phyloP scores from a whole-genome alignment of 2,888 invertebrate genomes.

The Hedychridium roseum region DNA sequence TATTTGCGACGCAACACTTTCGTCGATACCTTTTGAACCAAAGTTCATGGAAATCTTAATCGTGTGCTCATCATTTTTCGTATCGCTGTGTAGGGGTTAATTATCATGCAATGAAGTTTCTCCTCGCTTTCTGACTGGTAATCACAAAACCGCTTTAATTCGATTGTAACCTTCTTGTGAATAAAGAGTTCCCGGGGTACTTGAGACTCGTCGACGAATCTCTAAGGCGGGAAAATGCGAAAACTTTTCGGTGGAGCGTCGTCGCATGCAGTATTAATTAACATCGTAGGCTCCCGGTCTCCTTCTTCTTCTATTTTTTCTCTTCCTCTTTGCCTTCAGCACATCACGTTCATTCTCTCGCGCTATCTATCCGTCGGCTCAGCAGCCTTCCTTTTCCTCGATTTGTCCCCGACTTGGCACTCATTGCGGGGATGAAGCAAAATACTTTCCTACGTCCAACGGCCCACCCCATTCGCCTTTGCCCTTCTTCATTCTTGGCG shows the following conservation, averaged over 20 bases:
- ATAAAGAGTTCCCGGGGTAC: neutral
- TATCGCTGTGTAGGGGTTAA: conserved; percentile 19
- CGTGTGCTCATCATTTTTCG: neutral
- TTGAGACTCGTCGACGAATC: conserved; percentile 8
- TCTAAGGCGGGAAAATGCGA: conserved; percentile 15
- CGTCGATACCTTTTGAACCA: no score
- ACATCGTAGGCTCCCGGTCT: conserved; percentile 3
- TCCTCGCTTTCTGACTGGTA: no score
- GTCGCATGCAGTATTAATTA: conserved; percentile 22
- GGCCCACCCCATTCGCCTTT: conserved; percentile 12
- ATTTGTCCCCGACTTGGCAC: conserved; percentile 1
- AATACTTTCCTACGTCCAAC: conserved; percentile 26
- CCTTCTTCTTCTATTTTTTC: neutral
- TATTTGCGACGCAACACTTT: no score
- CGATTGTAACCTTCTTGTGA: conserved; percentile 1
- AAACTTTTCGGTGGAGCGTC: conserved; percentile 20
- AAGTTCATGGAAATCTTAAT: neutral
- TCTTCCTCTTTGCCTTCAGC: neutral
- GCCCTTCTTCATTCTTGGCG: conserved; percentile 5
- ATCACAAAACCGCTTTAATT: conserved; percentile 39
- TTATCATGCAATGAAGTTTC: conserved; percentile 32
- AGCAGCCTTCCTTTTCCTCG: neutral
- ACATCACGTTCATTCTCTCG: neutral
- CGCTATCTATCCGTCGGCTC: neutral
- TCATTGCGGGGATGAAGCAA: conserved; percentile 25